Percentiles rank a stretch among this genome's conserved stretches.
Evolutionary conservation across 2,888 invertebrate species (phyloP).

Genomic region (Noctua comes): DNA sequence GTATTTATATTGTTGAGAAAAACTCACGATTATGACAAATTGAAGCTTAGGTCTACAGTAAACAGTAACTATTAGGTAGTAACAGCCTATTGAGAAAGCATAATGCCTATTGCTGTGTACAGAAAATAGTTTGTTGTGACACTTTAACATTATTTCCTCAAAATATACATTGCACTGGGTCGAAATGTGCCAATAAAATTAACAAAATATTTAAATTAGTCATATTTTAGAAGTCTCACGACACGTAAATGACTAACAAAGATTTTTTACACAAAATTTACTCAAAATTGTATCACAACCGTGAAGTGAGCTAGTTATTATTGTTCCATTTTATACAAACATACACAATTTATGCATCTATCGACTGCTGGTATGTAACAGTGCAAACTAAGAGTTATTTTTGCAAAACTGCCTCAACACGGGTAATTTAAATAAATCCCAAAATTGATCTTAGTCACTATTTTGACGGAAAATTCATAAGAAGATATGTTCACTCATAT

Average conservation of each 20-base stretch:
- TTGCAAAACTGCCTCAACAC: constrained; percentile 27
- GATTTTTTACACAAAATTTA: neutral
- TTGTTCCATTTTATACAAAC: neutral
- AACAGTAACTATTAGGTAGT: constrained; percentile 41
- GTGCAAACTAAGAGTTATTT: constrained; percentile 54
- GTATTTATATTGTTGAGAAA: constrained; percentile 61
- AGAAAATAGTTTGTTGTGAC: constrained; percentile 11
- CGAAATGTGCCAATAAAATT: neutral
- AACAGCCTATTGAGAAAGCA: constrained; percentile 15
- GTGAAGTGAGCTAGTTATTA: constrained; percentile 33
- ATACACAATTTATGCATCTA: constrained; percentile 6
- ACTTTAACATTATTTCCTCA: constrained; percentile 14
- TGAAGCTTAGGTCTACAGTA: constrained; percentile 15
- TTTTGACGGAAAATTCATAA: neutral
- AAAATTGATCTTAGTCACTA: constrained; percentile 22
- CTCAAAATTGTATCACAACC: constrained; percentile 42
- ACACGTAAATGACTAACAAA: neutral
- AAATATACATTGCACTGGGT: constrained; percentile 7
- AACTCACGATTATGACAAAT: constrained; percentile 32
- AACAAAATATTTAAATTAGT: constrained; percentile 9
- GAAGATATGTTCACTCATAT: constrained; percentile 3
- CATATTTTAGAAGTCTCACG: neutral
- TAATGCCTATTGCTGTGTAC: neutral
- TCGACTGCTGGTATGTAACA: constrained; percentile 7
- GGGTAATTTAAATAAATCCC: constrained; percentile 28